Conservation (phyloP, 2,888 invertebrate genomes). For the Eremobia ochroleuca region DNA sequence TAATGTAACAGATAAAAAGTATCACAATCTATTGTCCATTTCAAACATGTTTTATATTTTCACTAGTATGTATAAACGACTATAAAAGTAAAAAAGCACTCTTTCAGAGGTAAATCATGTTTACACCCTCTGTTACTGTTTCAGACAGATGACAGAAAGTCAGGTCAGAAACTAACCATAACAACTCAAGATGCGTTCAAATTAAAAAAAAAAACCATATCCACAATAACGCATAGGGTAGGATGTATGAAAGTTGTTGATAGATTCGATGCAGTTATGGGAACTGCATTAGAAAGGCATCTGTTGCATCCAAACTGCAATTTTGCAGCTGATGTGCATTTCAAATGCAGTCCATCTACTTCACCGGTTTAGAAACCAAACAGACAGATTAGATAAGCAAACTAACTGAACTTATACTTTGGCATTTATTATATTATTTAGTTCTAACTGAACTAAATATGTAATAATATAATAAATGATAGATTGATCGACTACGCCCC, state of each 20-base stretch:
- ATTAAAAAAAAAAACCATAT: not conserved
- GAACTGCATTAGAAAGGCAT: not conserved
- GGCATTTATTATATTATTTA: too few species aligned
- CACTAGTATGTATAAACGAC: constrained; percentile 64
- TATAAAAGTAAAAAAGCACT: constrained; percentile 76
- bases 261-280: not conserved
- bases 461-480: too few species aligned
- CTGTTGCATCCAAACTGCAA: not conserved
- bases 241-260: not conserved
- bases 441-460: not conserved
- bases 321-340: not conserved
- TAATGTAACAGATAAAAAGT: constrained; percentile 50
- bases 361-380: not conserved
- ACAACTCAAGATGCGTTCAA: constrained; percentile 68
- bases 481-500: constrained; percentile 10
- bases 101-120: constrained; percentile 78
- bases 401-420: not conserved
- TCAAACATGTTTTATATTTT: constrained; percentile 61
- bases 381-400: not conserved
- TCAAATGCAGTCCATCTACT: not conserved
- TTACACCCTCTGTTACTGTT: constrained; percentile 81
- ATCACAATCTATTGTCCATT: constrained; percentile 65
- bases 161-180: constrained; percentile 34
- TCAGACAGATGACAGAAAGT: constrained; percentile 66
- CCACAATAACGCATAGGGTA: not conserved